A percentile compares a stretch with the other conserved stretches of the same genome.
phyloP scores from a whole-genome alignment of 2,888 invertebrate genomes.

The Entomobrya multifasciata region DNA sequence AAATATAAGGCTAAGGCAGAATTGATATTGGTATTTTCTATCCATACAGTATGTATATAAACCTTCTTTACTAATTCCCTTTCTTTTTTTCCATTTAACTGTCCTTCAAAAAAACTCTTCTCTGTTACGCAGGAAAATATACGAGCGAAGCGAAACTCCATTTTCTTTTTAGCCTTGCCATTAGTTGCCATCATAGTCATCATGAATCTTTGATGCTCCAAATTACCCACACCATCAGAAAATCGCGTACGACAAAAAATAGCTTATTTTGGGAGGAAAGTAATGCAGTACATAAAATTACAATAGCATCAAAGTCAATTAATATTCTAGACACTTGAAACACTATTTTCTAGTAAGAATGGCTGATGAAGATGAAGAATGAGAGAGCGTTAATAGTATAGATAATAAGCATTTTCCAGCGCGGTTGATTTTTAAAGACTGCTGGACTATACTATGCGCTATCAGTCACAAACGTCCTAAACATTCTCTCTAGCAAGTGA shows the following conservation, averaged over 20 bases:
- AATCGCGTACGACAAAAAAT: too few species aligned
- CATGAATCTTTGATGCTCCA: conserved; percentile 52
- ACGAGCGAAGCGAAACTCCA: background rate
- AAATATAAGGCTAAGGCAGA: too few species aligned
- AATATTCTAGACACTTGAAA: too few species aligned
- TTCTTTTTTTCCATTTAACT: conserved; percentile 2
- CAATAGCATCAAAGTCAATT: too few species aligned
- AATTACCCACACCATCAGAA: conserved; percentile 50
- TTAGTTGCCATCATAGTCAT: background rate
- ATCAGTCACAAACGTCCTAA: conserved; percentile 49
- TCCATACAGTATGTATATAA: background rate
- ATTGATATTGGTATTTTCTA: background rate
- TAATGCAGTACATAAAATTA: background rate
- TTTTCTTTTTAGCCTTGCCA: background rate
- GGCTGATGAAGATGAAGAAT: conserved; percentile 6
- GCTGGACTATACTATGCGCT: background rate
- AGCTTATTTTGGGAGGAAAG: too few species aligned
- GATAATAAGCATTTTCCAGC: background rate
- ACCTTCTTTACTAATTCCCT: background rate
- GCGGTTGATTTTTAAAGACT: background rate
- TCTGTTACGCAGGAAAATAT: background rate
- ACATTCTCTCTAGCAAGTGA: background rate
- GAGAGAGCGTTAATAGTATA: background rate
- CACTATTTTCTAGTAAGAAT: too few species aligned
- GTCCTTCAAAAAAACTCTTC: background rate